A percentile compares a stretch with the other conserved stretches of the same genome.
phyloP scores from a whole-genome alignment of 2,113 vertebrate genomes.

The Lagopus leucura region DNA sequence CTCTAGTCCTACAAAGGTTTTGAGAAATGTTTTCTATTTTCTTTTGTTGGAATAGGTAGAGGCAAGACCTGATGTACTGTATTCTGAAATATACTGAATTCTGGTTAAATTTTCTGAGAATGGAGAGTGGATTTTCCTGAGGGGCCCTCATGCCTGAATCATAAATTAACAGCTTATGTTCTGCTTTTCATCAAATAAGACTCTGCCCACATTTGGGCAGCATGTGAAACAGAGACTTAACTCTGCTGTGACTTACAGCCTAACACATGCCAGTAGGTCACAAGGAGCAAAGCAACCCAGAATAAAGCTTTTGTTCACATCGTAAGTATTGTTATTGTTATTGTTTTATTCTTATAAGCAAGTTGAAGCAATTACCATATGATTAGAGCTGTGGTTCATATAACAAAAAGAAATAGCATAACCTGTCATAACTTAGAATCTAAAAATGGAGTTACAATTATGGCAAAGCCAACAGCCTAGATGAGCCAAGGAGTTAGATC shows the following conservation, averaged over 20 bases:
- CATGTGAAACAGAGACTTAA: background rate
- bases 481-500: background rate
- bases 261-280: background rate
- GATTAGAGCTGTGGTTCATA: background rate
- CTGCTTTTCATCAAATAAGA: background rate
- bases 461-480: background rate
- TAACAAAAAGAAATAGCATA: background rate
- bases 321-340: background rate
- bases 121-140: background rate
- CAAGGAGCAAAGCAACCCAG: background rate
- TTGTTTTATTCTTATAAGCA: background rate
- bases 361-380: background rate
- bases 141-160: background rate
- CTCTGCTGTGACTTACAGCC: background rate
- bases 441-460: background rate
- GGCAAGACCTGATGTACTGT: background rate
- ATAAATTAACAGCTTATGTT: background rate
- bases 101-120: background rate
- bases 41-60: background rate
- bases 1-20: background rate
- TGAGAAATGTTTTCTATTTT: background rate
- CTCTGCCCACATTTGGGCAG: background rate
- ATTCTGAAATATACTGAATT: background rate
- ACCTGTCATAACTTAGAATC: background rate
- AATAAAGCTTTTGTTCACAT: background rate